A percentile compares a stretch with the other conserved stretches of the same genome.
Evolutionary conservation across 2,888 invertebrate genomes (phyloP).

Genomic region (Hydriomena furcata): DNA sequence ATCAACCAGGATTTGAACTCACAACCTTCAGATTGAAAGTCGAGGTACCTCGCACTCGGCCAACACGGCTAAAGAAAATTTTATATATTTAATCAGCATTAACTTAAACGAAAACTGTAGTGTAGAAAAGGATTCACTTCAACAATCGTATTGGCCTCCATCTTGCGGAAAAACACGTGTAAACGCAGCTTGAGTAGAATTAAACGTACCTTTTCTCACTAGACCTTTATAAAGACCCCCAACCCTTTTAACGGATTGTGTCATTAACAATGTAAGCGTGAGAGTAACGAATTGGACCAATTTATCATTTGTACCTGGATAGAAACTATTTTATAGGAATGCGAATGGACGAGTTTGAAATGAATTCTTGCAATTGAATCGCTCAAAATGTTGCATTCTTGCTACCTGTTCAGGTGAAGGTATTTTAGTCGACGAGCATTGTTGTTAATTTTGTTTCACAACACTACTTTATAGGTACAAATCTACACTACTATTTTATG

Average conservation of each 20-base stretch:
- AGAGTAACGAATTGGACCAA: constrained; percentile 31
- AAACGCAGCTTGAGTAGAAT: constrained; percentile 12
- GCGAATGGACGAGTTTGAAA: constrained; percentile 13
- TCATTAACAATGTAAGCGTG: constrained; percentile 36
- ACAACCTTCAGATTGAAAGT: too few species aligned
- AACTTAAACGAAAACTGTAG: too few species aligned
- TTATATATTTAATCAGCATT: too few species aligned
- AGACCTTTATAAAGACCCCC: constrained; percentile 25
- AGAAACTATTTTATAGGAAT: constrained; percentile 19
- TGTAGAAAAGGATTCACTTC: too few species aligned
- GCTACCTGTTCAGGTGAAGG: too few species aligned
- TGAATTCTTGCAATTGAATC: constrained; percentile 11
- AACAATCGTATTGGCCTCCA: neutral
- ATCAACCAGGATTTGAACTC: too few species aligned
- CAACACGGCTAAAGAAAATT: too few species aligned
- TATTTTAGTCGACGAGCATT: neutral
- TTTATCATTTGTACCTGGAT: constrained; percentile 29
- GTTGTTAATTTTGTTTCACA: too few species aligned
- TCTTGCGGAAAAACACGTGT: constrained; percentile 7
- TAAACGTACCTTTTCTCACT: constrained; percentile 20
- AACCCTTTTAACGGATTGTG: constrained; percentile 37
- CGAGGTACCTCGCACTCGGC: too few species aligned
- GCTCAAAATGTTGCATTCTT: constrained; percentile 1
- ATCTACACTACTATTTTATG: too few species aligned
- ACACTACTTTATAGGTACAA: too few species aligned